These are phyloP conservation scores for Thecocarcelia acutangulata DNA, from an alignment of 2,888 invertebrate species.

Conservation along the genomic window DNA sequence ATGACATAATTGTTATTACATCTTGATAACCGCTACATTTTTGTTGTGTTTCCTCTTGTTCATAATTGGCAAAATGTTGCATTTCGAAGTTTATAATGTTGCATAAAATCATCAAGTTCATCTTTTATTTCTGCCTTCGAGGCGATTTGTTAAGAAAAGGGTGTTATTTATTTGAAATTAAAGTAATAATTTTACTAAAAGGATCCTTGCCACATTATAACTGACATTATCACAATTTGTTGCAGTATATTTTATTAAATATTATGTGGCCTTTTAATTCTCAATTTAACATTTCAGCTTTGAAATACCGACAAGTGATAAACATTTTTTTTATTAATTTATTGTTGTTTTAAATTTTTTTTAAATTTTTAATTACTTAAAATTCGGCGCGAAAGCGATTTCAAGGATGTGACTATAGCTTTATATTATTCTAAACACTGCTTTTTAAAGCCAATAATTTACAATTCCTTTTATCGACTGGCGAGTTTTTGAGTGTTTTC, in stretches of 20 bases:
- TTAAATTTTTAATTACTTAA: background rate
- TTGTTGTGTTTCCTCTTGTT: background rate
- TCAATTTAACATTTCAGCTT: slow-evolving; percentile 9
- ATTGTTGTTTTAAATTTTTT: slow-evolving; percentile 22
- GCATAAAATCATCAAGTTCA: slow-evolving; percentile 44
- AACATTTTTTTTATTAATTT: background rate
- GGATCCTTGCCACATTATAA: slow-evolving; percentile 39
- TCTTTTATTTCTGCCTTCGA: slow-evolving; percentile 15
- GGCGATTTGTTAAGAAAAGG: slow-evolving; percentile 48
- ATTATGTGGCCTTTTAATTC: slow-evolving; percentile 45
- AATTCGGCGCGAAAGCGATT: no score
- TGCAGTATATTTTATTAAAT: slow-evolving; percentile 39
- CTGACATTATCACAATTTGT: slow-evolving; percentile 39
- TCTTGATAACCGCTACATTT: slow-evolving; percentile 57
- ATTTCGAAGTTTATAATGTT: slow-evolving; percentile 24
- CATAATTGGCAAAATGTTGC: slow-evolving; percentile 42
- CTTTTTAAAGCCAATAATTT: no score
- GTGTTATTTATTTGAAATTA: slow-evolving; percentile 57
- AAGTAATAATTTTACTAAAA: slow-evolving; percentile 52
- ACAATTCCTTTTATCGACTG: no score
- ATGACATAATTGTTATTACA: slow-evolving; percentile 61
- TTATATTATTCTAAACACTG: no score
- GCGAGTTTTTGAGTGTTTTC: no score
- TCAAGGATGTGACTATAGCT: no score
- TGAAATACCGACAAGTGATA: slow-evolving; percentile 17